A percentile compares a stretch with the other conserved stretches of the same genome.
Conservation (phyloP, 2,888 invertebrate species). For the Thalpophila matura region DNA sequence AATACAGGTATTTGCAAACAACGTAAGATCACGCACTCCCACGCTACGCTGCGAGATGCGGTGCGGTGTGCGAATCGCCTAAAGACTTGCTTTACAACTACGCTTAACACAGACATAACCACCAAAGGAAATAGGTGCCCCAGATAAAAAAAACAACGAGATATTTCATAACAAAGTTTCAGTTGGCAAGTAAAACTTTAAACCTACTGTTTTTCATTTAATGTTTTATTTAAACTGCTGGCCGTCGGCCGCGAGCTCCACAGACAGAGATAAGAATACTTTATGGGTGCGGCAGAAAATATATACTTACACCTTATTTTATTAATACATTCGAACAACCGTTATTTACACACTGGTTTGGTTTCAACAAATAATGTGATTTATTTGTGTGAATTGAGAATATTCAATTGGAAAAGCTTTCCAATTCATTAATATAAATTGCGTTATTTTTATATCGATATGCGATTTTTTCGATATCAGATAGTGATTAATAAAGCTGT, state of each 20-base stretch:
- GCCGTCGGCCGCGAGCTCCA: not conserved
- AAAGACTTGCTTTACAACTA: not conserved
- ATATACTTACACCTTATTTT: slow-evolving; percentile 12
- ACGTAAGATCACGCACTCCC: no score
- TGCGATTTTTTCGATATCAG: not conserved
- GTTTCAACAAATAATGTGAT: slow-evolving; percentile 33
- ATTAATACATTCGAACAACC: slow-evolving; percentile 27
- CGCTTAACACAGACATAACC: not conserved
- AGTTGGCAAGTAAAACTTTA: slow-evolving; percentile 20
- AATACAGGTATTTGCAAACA: no score
- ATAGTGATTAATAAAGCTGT: not conserved
- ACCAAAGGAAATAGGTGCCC: slow-evolving; percentile 18
- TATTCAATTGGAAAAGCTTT: slow-evolving; percentile 27
- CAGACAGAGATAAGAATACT: slow-evolving; percentile 30
- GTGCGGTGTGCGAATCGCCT: no score
- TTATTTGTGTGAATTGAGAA: slow-evolving; percentile 19
- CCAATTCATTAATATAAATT: slow-evolving; percentile 2
- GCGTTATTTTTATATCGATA: not conserved
- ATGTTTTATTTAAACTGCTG: slow-evolving; percentile 37
- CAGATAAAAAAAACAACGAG: slow-evolving; percentile 16
- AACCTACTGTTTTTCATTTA: slow-evolving; percentile 29
- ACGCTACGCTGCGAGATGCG: no score
- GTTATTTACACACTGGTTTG: slow-evolving; percentile 19
- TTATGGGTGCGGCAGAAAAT: slow-evolving; percentile 23
- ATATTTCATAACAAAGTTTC: slow-evolving; percentile 38